Conservation (phyloP, 2,113 vertebrate species). For the Synodontis membranacea region DNA sequence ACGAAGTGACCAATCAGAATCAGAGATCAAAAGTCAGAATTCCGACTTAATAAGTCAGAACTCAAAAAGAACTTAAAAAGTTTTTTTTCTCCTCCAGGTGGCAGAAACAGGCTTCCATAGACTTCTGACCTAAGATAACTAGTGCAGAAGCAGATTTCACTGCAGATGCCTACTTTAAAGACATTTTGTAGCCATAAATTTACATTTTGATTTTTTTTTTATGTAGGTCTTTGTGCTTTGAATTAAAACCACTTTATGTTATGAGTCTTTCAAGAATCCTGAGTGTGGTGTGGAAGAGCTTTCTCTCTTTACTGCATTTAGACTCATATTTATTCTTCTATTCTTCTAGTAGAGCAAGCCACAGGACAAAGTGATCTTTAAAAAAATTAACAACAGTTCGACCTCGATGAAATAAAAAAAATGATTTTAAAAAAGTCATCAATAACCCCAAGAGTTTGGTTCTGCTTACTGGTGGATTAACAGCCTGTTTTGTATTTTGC, state of each 20-base stretch:
- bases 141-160: background rate
- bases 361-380: background rate
- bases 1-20: too few species aligned
- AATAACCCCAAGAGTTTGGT: background rate
- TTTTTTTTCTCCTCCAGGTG: too few species aligned
- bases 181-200: too few species aligned
- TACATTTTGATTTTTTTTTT: background rate
- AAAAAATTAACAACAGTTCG: background rate
- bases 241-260: background rate
- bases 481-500: background rate
- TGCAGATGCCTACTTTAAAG: background rate
- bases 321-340: background rate
- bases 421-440: too few species aligned
- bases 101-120: too few species aligned
- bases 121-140: background rate
- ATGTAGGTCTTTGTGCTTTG: background rate
- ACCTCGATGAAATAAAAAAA: background rate
- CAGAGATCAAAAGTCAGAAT: too few species aligned
- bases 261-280: background rate
- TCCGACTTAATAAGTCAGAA: too few species aligned
- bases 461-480: too few species aligned
- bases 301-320: background rate
- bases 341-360: background rate
- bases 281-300: background rate
- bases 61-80: too few species aligned